Evolutionary conservation across 2,888 invertebrate species (phyloP).

Genomic region (Taphrorychus bicolor): DNA sequence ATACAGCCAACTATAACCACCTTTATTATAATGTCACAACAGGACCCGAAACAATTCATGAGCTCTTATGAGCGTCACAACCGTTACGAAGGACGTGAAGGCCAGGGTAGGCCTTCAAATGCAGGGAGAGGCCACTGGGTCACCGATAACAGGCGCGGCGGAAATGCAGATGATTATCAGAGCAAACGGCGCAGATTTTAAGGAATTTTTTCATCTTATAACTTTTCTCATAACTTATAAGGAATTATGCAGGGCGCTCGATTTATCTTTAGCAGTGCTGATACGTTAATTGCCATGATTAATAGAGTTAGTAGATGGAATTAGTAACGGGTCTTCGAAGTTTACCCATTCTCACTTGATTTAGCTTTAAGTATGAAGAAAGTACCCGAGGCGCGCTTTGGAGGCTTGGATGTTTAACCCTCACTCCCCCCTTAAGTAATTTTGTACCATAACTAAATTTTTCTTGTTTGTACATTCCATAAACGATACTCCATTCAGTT

Average conservation of each 20-base stretch:
- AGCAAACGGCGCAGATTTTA: slow-evolving; percentile 52
- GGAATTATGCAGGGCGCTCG: neutral
- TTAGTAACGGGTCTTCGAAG: too few relatives aligned
- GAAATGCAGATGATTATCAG: slow-evolving; percentile 46
- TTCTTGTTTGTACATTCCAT: too few relatives aligned
- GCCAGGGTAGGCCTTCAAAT: slow-evolving; percentile 29
- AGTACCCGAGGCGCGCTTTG: too few relatives aligned
- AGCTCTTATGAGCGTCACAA: slow-evolving; percentile 52
- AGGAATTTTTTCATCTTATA: slow-evolving; percentile 6
- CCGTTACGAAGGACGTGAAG: slow-evolving; percentile 47
- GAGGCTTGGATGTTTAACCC: too few relatives aligned
- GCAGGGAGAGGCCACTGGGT: slow-evolving; percentile 51
- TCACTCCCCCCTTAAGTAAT: too few relatives aligned
- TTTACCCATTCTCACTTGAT: too few relatives aligned
- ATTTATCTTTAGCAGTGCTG: neutral
- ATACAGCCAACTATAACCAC: slow-evolving; percentile 23
- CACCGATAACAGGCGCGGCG: slow-evolving; percentile 50
- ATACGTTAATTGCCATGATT: too few relatives aligned
- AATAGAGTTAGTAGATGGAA: too few relatives aligned
- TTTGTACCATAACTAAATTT: too few relatives aligned
- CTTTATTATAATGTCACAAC: slow-evolving; percentile 42
- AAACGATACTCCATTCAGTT: too few relatives aligned
- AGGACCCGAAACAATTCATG: slow-evolving; percentile 53
- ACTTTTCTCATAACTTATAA: neutral
- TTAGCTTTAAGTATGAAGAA: too few relatives aligned